A percentile compares a stretch with the other conserved stretches of the same genome.
Conservation (phyloP, 2,797 vertebrate genomes). For the Helarctos malayanus region DNA sequence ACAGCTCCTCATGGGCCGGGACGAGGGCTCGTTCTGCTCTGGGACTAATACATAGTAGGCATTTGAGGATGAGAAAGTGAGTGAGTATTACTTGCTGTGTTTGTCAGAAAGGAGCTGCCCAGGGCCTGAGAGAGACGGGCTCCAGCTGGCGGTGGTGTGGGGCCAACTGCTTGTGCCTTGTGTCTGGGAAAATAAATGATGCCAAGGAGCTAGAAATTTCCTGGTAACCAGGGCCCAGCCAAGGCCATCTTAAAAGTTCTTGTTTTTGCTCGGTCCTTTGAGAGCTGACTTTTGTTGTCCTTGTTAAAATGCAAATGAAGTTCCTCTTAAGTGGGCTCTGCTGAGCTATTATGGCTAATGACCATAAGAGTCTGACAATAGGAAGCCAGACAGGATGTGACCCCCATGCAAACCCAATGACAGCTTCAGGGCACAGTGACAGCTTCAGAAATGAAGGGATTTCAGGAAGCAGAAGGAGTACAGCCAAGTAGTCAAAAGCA, state of each 20-base stretch:
- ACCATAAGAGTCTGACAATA: background rate
- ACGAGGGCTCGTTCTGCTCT: background rate
- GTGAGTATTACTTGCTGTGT: background rate
- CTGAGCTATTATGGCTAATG: constrained; percentile 24
- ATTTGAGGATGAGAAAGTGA: background rate
- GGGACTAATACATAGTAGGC: background rate
- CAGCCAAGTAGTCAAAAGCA: background rate
- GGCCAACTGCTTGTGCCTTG: constrained; percentile 32
- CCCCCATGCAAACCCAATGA: background rate
- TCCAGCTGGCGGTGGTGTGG: background rate
- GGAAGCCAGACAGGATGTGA: constrained; percentile 33
- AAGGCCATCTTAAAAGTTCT: constrained; percentile 36
- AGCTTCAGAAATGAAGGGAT: constrained; percentile 41
- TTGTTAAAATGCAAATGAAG: constrained; percentile 71
- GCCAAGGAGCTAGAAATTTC: constrained; percentile 20
- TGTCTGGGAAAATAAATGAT: constrained; percentile 34
- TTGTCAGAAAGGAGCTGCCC: background rate
- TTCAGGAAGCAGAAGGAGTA: background rate
- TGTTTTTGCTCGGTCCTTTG: constrained; percentile 25
- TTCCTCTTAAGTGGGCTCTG: constrained; percentile 47
- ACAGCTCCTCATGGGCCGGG: background rate
- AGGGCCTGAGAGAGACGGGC: background rate
- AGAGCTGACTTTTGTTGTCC: constrained; percentile 38
- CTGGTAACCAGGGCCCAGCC: constrained; percentile 1
- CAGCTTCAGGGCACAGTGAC: background rate